phyloP scores from a whole-genome alignment of 1,140 invertebrate species.

The Mizuhopecten yessoensis region DNA sequence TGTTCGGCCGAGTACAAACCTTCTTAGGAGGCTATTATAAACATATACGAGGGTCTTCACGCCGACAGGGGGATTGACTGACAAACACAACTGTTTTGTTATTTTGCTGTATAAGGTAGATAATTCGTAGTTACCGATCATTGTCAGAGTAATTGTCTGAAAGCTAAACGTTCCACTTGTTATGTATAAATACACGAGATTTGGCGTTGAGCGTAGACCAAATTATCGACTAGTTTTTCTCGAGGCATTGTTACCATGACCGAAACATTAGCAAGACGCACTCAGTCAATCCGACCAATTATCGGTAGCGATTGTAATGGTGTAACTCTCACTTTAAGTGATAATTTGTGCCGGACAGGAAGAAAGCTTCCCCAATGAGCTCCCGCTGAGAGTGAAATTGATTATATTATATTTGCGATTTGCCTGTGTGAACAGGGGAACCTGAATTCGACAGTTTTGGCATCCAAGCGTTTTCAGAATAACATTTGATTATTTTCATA shows the following conservation, averaged over 20 bases:
- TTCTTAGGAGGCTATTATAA: conserved; percentile 19
- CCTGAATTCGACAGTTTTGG: conserved; percentile 28
- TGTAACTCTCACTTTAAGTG: conserved; percentile 33
- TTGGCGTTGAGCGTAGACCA: conserved; percentile 2
- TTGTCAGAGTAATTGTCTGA: conserved; percentile 21
- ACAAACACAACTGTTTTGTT: conserved; percentile 36
- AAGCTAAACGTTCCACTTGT: conserved; percentile 26
- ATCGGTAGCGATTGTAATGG: conserved; percentile 24
- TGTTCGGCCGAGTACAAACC: conserved; percentile 29
- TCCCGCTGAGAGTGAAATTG: not conserved
- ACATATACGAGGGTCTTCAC: not conserved
- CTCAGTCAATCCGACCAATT: conserved; percentile 31
- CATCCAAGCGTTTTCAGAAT: conserved; percentile 38
- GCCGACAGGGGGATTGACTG: not conserved
- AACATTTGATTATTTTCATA: conserved; percentile 30
- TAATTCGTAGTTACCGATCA: conserved; percentile 35
- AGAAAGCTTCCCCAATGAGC: conserved; percentile 30
- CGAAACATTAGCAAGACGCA: conserved; percentile 37
- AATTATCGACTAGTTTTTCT: conserved; percentile 23
- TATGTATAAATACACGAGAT: conserved; percentile 22
- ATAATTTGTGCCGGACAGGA: conserved; percentile 38
- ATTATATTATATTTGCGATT: conserved; percentile 40
- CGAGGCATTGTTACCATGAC: not conserved
- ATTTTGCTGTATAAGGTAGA: not conserved
- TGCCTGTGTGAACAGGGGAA: conserved; percentile 28